Percentiles rank a stretch among this genome's conserved stretches.
Conservation (phyloP, 2,113 vertebrate genomes). For the Grantiella picta region DNA sequence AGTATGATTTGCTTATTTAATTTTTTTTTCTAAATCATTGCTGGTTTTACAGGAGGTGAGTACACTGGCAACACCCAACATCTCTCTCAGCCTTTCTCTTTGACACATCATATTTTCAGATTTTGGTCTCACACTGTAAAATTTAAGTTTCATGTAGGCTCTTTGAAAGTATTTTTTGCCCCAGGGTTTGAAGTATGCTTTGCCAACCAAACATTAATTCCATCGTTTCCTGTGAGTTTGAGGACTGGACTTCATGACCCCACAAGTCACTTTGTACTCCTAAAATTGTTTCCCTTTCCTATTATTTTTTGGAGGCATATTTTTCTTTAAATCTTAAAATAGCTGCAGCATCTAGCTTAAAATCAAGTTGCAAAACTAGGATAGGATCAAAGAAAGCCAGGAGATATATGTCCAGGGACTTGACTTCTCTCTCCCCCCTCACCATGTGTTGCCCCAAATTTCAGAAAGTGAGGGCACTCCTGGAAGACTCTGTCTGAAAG, state of each 20-base stretch:
- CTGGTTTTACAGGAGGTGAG: background rate
- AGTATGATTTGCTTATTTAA: background rate
- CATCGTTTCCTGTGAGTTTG: background rate
- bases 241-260: background rate
- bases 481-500: background rate
- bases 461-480: background rate
- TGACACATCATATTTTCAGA: background rate
- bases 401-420: background rate
- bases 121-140: background rate
- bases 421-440: background rate
- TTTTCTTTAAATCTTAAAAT: conserved; percentile 21
- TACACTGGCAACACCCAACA: background rate
- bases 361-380: background rate
- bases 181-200: background rate
- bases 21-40: background rate
- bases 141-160: background rate
- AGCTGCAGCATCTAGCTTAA: background rate
- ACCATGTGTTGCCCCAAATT: background rate
- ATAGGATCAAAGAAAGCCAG: background rate
- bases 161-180: background rate
- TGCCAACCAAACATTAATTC: background rate
- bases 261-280: background rate
- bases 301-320: background rate
- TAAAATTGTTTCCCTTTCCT: background rate
- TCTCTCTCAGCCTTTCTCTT: background rate